Evolutionary conservation across 2,888 invertebrate species (phyloP).

Genomic region (Stenoptilia bipunctidactyla): DNA sequence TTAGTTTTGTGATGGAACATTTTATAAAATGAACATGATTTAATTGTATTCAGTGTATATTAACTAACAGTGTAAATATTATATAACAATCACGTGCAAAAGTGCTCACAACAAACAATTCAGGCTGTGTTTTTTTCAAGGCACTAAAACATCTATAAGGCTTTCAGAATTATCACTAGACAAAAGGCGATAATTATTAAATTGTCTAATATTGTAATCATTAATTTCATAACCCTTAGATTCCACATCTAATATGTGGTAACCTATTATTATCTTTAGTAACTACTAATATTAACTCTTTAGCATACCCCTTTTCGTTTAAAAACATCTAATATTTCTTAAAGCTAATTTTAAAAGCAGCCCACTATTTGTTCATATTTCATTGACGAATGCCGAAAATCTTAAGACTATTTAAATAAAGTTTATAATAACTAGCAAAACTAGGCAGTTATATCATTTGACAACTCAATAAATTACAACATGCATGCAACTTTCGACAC

Average conservation of each 20-base stretch:
- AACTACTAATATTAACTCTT: not conserved
- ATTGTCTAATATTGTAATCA: no score
- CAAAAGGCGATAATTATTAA: no score
- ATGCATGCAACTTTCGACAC: constrained; percentile 5
- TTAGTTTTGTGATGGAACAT: constrained; percentile 37
- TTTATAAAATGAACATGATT: constrained; percentile 16
- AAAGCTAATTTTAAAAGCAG: no score
- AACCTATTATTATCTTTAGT: not conserved
- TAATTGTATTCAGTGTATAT: constrained; percentile 21
- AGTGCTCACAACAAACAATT: constrained; percentile 26
- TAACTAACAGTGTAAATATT: constrained; percentile 8
- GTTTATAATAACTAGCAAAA: no score
- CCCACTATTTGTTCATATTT: no score
- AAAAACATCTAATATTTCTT: no score
- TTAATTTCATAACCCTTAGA: no score
- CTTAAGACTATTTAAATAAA: no score
- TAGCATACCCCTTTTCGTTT: no score
- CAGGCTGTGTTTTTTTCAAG: constrained; percentile 27
- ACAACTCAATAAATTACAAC: not conserved
- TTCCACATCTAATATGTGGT: no score
- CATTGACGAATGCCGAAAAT: no score
- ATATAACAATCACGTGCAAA: constrained; percentile 11
- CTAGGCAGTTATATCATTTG: no score
- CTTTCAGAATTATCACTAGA: constrained; percentile 17
- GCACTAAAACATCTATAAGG: constrained; percentile 52